Percentiles rank a stretch among this genome's conserved stretches.
Conservation (phyloP, 2,888 invertebrate species). For the Azorinus chamasolen region DNA sequence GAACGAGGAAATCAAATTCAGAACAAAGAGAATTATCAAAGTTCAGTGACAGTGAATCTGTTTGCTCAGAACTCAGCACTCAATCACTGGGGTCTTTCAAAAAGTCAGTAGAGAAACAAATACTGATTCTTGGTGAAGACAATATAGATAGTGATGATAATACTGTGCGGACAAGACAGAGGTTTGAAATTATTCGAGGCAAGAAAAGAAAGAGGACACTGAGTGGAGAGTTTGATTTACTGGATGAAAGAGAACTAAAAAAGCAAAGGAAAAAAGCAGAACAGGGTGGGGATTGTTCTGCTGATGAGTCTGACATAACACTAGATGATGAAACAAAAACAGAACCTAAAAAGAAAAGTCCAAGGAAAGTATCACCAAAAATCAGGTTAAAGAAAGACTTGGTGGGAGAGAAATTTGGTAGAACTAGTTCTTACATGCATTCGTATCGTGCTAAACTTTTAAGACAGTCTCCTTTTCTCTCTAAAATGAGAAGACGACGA, state of each 20-base stretch:
- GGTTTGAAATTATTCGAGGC: slow-evolving; percentile 56
- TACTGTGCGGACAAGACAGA: slow-evolving; percentile 53
- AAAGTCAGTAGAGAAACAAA: slow-evolving; percentile 32
- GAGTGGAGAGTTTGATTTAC: slow-evolving; percentile 70
- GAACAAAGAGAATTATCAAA: slow-evolving; percentile 37
- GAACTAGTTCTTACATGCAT: slow-evolving; percentile 3
- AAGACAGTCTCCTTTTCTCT: slow-evolving; percentile 53
- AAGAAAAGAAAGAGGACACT: slow-evolving; percentile 70
- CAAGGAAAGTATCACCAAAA: slow-evolving; percentile 22
- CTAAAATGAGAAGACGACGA: slow-evolving; percentile 23
- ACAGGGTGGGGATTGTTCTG: background rate
- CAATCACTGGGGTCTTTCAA: slow-evolving; percentile 44
- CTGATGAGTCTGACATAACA: slow-evolving; percentile 1
- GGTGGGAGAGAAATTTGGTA: slow-evolving; percentile 11
- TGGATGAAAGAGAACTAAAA: slow-evolving; percentile 58
- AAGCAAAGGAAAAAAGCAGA: slow-evolving; percentile 43
- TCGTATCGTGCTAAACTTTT: slow-evolving; percentile 29
- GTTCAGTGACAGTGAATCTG: slow-evolving; percentile 58
- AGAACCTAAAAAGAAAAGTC: slow-evolving; percentile 10
- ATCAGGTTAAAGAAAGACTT: slow-evolving; percentile 10
- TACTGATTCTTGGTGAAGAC: slow-evolving; percentile 54
- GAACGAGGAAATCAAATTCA: slow-evolving; percentile 15
- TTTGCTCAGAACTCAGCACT: slow-evolving; percentile 57
- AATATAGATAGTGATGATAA: slow-evolving; percentile 46
- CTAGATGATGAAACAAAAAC: slow-evolving; percentile 23